These are phyloP conservation scores for Gymnoscelis rufifasciata DNA, from an alignment of 2,888 invertebrate species.

Conservation along the genomic window DNA sequence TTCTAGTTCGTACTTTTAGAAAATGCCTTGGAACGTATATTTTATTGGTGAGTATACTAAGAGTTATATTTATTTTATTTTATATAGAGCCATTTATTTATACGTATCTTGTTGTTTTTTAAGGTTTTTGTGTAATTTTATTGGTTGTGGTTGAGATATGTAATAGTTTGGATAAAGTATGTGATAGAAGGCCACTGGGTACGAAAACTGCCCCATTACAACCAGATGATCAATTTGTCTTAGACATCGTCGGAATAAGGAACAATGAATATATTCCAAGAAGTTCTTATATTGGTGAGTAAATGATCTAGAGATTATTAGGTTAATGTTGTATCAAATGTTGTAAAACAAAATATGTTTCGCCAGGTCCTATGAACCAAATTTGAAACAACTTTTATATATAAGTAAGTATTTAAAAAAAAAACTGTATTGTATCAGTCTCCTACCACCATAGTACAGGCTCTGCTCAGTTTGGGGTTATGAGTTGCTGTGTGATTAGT, in stretches of 20 bases:
- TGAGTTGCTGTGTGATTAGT: not conserved
- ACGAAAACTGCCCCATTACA: conserved; percentile 53
- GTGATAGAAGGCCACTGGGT: conserved; percentile 56
- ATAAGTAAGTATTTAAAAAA: too few relatives aligned
- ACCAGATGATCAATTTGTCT: conserved; percentile 58
- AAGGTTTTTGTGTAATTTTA: conserved; percentile 17
- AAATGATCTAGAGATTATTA: too few relatives aligned
- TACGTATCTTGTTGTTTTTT: conserved; percentile 5
- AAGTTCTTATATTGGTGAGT: conserved; percentile 31
- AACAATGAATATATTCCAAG: conserved; percentile 50
- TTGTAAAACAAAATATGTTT: too few relatives aligned
- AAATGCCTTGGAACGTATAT: conserved; percentile 1
- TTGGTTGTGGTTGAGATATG: conserved; percentile 27
- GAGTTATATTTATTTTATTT: not conserved
- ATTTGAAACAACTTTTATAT: too few relatives aligned
- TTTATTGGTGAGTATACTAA: conserved; percentile 10
- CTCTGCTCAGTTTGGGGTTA: too few relatives aligned
- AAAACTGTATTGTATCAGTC: not conserved
- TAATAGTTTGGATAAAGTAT: conserved; percentile 38
- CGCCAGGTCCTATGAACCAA: too few relatives aligned
- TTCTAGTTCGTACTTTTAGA: not conserved
- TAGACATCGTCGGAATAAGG: conserved; percentile 55
- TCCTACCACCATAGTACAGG: not conserved
- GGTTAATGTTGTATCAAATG: too few relatives aligned
- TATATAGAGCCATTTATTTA: not conserved